Evolutionary conservation across 2,888 invertebrate species (phyloP).

Genomic region (Agrochola macilenta): DNA sequence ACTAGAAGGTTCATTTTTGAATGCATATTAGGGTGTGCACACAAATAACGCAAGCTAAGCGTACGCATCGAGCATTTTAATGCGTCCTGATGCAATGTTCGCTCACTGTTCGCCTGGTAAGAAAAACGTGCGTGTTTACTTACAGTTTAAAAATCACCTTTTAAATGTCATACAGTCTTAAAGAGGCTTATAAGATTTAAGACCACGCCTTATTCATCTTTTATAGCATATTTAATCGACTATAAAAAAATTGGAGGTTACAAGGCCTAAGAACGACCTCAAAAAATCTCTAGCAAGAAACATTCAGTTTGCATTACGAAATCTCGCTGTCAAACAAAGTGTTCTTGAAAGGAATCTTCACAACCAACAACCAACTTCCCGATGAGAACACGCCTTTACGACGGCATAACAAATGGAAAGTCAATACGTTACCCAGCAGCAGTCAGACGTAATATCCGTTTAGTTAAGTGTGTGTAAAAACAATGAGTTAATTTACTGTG

Average conservation of each 20-base stretch:
- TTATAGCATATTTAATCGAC: background rate
- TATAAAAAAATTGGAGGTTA: background rate
- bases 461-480: constrained; percentile 38
- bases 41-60: constrained; percentile 13
- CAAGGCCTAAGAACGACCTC: background rate
- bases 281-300: background rate
- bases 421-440: constrained; percentile 36
- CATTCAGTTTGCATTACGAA: background rate
- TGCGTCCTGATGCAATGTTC: constrained; percentile 38
- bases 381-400: background rate
- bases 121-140: constrained; percentile 21
- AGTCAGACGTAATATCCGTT: constrained; percentile 40
- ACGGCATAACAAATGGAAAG: constrained; percentile 44
- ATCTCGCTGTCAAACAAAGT: background rate
- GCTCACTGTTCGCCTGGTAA: constrained; percentile 4
- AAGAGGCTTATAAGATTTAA: constrained; percentile 3
- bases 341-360: background rate
- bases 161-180: constrained; percentile 13
- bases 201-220: background rate
- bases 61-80: constrained; percentile 48
- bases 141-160: constrained; percentile 19
- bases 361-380: background rate
- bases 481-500: constrained; percentile 39
- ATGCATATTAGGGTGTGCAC: constrained; percentile 32
- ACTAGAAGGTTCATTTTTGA: background rate